Evolutionary conservation across 2,888 invertebrate genomes (phyloP), one percentile per base, ranked within the genome.

Genomic region (Bellardia pandia): DNA sequence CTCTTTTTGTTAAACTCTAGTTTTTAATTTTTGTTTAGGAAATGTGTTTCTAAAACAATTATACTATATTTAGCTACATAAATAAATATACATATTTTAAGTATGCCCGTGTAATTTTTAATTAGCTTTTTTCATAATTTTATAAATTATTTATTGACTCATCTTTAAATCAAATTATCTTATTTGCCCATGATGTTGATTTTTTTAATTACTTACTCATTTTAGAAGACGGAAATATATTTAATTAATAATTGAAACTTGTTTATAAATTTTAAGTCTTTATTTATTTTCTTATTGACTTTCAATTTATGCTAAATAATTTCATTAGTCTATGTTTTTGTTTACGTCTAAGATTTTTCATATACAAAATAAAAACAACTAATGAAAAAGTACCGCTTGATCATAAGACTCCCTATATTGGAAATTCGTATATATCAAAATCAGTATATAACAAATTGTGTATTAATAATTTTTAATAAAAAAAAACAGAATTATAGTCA

Each of bases 221-320:
- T 23, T 23, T 56, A 16, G 23, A 45, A 66, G 23, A 42, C 66
- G 66, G 66, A 66, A 62, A 37, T 9, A 5, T 62, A 37, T 66
- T 66, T 23, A 16, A 11, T 23, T 42, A 66, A 42, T 11, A 66
- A 40, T 13, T 42, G 45, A 40, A 62, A 62, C 62, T 23, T 42
- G 66, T 66, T 42, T 42, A 5, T 16, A 16, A 66, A 45, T 66
- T 45, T 11, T 66, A 42, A n/a, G n/a, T n/a, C n/a, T 16, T 40
- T 11, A 8, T 3, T 66, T 1, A 8, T 56, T 56, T 56, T 23
- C 5, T 3, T 56, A 56, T 23, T 42, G 16, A 9, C 33, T 62
- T 66, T 23, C 16, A 66, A 66, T 23, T 42, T 16, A 23, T 42
- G 42, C 42, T 42, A 23, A 66, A 16, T 40, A 45, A 51, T 51